These are phyloP conservation scores for Neuroterus valhalla DNA, from an alignment of 1,140 invertebrate genomes.

Conservation along the genomic window DNA sequence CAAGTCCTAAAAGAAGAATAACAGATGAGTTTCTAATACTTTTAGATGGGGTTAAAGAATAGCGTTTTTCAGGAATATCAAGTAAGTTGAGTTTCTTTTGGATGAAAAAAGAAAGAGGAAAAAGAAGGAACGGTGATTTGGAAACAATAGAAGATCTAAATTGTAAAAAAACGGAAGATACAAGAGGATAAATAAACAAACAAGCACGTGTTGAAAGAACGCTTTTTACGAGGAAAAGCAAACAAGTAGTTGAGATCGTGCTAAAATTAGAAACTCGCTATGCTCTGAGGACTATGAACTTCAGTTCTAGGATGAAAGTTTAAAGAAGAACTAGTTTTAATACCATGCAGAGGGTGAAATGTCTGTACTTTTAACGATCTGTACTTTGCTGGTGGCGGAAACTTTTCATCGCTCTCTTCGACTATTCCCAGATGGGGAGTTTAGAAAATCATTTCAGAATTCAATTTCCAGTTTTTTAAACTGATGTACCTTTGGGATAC, in stretches of 20 bases:
- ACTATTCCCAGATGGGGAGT: neutral
- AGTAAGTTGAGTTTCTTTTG: neutral
- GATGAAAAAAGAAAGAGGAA: neutral
- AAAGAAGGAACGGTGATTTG: no score
- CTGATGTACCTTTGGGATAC: neutral
- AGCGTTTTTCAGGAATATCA: neutral
- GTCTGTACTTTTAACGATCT: constrained; percentile 20
- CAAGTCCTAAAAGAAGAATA: constrained; percentile 43
- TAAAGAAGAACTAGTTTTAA: constrained; percentile 19
- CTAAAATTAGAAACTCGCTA: constrained; percentile 26
- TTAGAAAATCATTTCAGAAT: constrained; percentile 18
- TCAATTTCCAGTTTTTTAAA: neutral
- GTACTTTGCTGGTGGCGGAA: constrained; percentile 9
- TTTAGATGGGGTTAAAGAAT: neutral
- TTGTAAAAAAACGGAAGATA: no score
- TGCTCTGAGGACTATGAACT: constrained; percentile 20
- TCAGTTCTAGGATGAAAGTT: constrained; percentile 11
- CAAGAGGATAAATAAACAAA: no score
- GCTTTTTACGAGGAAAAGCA: constrained; percentile 11
- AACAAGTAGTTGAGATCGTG: constrained; percentile 20
- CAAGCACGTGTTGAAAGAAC: neutral
- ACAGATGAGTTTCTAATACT: neutral
- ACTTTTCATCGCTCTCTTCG: constrained; percentile 1
- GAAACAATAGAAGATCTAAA: no score
- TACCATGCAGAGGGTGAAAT: constrained; percentile 6